Evolutionary conservation across 2,113 vertebrate genomes (phyloP).

Genomic region (Oriolus oriolus): DNA sequence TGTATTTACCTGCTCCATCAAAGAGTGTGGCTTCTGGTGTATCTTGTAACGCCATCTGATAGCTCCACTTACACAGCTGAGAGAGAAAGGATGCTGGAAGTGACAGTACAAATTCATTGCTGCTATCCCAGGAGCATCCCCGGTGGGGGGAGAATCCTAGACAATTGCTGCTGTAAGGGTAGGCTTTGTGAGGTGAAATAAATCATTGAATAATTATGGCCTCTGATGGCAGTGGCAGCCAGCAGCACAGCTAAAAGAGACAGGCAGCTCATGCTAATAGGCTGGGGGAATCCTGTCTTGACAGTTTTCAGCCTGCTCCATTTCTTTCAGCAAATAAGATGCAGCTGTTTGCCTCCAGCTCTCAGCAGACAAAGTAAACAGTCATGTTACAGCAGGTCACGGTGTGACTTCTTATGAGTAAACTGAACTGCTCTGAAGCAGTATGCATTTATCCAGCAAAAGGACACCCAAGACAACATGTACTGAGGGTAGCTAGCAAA

Average conservation of each 20-base stretch:
- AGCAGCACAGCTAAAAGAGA: not conserved
- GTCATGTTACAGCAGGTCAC: constrained; percentile 4
- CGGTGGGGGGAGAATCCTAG: not conserved
- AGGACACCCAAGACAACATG: not conserved
- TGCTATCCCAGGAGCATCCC: not conserved
- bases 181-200: constrained; percentile 12
- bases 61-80: not conserved
- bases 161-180: not conserved
- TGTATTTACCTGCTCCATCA: not conserved
- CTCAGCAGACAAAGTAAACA: constrained; percentile 39
- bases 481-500: not conserved
- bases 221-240: not conserved
- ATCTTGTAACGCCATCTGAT: not conserved
- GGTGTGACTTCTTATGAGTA: not conserved
- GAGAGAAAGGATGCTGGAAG: not conserved
- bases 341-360: constrained; percentile 41
- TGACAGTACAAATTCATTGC: not conserved
- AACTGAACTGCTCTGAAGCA: not conserved
- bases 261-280: not conserved
- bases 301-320: constrained; percentile 29
- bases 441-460: not conserved
- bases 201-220: constrained; percentile 34
- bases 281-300: constrained; percentile 25
- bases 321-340: constrained; percentile 49
- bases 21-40: not conserved